Conservation (phyloP, 2,113 vertebrate species). For the Gasterosteus nipponicus region DNA sequence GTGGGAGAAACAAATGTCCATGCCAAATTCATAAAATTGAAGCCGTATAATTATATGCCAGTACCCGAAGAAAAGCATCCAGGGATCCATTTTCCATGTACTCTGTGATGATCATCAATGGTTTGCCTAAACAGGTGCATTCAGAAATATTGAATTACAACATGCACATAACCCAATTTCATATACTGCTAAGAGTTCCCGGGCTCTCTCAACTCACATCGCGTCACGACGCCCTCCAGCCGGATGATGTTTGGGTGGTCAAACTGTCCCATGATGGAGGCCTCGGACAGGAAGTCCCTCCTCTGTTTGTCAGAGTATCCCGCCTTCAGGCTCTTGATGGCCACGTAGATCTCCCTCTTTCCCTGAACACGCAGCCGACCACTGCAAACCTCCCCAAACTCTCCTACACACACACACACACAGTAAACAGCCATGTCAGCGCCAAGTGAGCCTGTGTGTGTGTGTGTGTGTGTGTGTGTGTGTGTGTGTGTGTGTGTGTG, state of each 20-base stretch:
- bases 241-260: conserved; percentile 84
- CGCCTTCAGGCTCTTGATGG: conserved; percentile 83
- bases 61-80: conserved; percentile 96
- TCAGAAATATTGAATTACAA: background rate
- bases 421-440: conserved; percentile 45
- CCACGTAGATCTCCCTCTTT: conserved; percentile 82
- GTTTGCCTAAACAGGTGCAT: conserved; percentile 86
- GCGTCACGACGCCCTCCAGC: conserved; percentile 82
- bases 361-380: conserved; percentile 80
- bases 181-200: background rate
- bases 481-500: conserved; percentile 7
- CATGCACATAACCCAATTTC: background rate
- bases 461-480: conserved; percentile 16
- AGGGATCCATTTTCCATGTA: conserved; percentile 99
- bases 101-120: conserved; percentile 98
- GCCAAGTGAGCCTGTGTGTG: conserved; percentile 55
- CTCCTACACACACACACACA: conserved; percentile 64
- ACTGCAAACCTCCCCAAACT: conserved; percentile 83
- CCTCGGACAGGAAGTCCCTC: conserved; percentile 81
- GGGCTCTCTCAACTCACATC: conserved; percentile 72
- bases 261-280: conserved; percentile 84
- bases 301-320: conserved; percentile 83
- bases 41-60: conserved; percentile 33
- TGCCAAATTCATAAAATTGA: background rate
- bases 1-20: background rate